Evolutionary conservation across 2,888 invertebrate species (phyloP), one percentile per base, ranked within the genome.

Genomic region (Corythucha ciliata): DNA sequence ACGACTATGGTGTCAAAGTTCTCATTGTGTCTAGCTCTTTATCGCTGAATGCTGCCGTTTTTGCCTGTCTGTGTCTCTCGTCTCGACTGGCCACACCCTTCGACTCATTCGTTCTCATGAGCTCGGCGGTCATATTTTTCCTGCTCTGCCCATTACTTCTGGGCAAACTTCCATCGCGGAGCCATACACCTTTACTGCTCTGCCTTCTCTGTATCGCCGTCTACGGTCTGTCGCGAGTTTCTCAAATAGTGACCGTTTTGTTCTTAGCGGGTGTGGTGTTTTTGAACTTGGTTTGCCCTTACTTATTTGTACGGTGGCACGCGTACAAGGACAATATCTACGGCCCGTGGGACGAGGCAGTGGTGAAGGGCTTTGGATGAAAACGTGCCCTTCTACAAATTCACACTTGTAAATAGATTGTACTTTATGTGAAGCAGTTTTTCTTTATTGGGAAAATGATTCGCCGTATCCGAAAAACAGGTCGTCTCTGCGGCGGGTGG

Each of bases 311-410:
- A 0, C 71, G 69, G 47, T 83, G 82, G 72, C 86, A 88, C 64
- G 78, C 72, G 29, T 80, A 81, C 65, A 91, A 90, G 65, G 81
- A 85, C 63, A 96, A 93, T 68, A 94, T 93, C 57, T 85, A 94
- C 68, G 96, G 96, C 0, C 96, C 96, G 0, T 97, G 96, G 96
- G 96, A 96, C 68, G 96, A 97, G 66, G 96, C 96, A 10, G 72
- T 87, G 61, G 80, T 81, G 78, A 51, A 51, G 39, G 45, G 37
- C 7, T 51, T 51, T n/a, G 51, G 41, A 37, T 45, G 45, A n/a
- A n/a, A n/a, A n/a, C n/a, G n/a, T n/a, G n/a, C n/a, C n/a, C n/a
- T n/a, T n/a, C n/a, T n/a, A n/a, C n/a, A n/a, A n/a, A n/a, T n/a
- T n/a, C n/a, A n/a, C n/a, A n/a, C n/a, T n/a, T n/a, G n/a, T n/a